Evolutionary conservation across 2,113 vertebrate genomes (phyloP).

Genomic region (Mobula birostris): DNA sequence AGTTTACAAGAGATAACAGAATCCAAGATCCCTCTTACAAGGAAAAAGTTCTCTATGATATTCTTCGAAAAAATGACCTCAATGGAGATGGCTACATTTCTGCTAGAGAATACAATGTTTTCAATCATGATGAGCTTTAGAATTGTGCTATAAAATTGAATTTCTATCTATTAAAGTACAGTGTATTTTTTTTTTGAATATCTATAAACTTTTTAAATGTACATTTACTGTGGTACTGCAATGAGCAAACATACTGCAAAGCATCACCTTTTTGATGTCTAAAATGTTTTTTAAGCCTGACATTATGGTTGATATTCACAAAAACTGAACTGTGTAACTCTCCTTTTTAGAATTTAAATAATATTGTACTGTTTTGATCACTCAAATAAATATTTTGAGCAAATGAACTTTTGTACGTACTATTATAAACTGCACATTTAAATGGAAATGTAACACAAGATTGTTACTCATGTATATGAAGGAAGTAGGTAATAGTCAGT

Average conservation of each 20-base stretch:
- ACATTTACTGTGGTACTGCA: neutral
- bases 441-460: too few relatives aligned
- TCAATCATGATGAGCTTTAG: constrained; percentile 87
- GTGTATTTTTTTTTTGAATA: neutral
- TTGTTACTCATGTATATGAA: too few relatives aligned
- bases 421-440: too few relatives aligned
- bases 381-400: constrained; percentile 26
- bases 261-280: neutral
- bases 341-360: neutral
- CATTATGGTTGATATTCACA: neutral
- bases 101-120: constrained; percentile 83
- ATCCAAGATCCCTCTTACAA: constrained; percentile 64
- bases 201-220: neutral
- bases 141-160: neutral
- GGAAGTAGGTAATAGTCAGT: too few relatives aligned
- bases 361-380: neutral
- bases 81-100: constrained; percentile 79
- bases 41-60: constrained; percentile 72
- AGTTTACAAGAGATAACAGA: constrained; percentile 71
- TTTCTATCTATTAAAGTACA: neutral
- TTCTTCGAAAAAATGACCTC: constrained; percentile 79
- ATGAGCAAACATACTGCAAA: neutral
- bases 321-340: neutral
- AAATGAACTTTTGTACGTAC: too few relatives aligned
- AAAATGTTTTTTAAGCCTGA: neutral